Base-by-base conservation (phyloP, 2,888 invertebrate species). In the Macrophya annulata region DNA sequence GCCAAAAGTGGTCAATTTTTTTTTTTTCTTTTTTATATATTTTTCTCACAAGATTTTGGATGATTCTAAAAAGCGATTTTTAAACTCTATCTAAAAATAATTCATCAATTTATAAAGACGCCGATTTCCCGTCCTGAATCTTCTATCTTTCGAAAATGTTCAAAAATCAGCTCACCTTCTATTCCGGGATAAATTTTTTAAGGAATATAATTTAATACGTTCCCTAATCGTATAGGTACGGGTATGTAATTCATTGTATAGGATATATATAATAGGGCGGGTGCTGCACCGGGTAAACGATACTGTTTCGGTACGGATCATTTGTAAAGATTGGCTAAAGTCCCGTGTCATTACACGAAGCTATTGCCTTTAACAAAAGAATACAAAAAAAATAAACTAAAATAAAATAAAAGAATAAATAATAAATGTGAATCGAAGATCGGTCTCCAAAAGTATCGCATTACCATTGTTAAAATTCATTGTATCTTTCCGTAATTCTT, bases 401-500 rank as follows among this genome's bases (percentile, higher is more conserved):
- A n/a, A n/a, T n/a, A n/a, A n/a, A n/a, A n/a, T n/a, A n/a, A 81
- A 55, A 37, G 37, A 31, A 48, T n/a, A n/a, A n/a, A n/a, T n/a
- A 31, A 51, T 25, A n/a, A 4, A 40, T 4, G 12, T 43, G 43
- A 12, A 74, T 43, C 45, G 74, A 43, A 55, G 55, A 77, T 81
- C 81, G 81, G 59, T 81, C 17, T 81, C 17, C 15, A 10, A 83
- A 83, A 83, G 51, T 83, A 68, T 83, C 83, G 83, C 45, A 17
- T 83, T 83, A 83, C 83, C 68, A 83, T 83, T 83, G 48, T 83
- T 8, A 15, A 48, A 6, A 48, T 48, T 59, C 31, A 55, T 77
- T 77, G 81, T 40, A 25, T 31, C 25, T 51, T 51, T 21, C 59
- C 12, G 81, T 59, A 31, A 31, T 21, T 76, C 48, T 81, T 81